Conservation (phyloP, 2,113 vertebrate species). For the Oplegnathus fasciatus region DNA sequence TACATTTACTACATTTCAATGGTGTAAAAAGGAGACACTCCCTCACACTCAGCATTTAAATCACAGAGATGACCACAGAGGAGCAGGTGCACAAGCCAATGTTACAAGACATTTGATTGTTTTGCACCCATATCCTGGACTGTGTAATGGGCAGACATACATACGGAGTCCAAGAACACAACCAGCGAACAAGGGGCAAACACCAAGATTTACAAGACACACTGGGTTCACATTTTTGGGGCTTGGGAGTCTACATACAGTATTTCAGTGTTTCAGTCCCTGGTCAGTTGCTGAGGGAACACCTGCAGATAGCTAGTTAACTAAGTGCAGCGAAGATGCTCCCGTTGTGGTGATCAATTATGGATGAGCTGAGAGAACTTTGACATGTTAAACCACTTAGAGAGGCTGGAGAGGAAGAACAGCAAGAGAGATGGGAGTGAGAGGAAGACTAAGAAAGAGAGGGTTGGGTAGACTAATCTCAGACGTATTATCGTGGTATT, state of each 20-base stretch:
- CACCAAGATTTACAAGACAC: constrained; percentile 72
- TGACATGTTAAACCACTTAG: constrained; percentile 88
- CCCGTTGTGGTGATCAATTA: constrained; percentile 83
- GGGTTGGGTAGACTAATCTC: constrained; percentile 33
- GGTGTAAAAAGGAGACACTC: not conserved
- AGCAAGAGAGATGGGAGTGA: constrained; percentile 59
- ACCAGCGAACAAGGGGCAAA: constrained; percentile 70
- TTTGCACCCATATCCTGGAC: constrained; percentile 58
- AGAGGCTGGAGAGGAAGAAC: constrained; percentile 72
- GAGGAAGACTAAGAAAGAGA: constrained; percentile 51
- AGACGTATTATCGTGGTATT: constrained; percentile 58
- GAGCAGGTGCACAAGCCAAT: constrained; percentile 36
- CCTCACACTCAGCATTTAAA: constrained; percentile 9
- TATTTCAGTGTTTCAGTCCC: constrained; percentile 63
- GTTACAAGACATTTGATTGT: constrained; percentile 69
- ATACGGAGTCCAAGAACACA: constrained; percentile 57
- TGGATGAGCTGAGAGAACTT: constrained; percentile 85
- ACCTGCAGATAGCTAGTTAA: constrained; percentile 85
- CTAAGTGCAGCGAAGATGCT: constrained; percentile 83
- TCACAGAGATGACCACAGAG: constrained; percentile 44
- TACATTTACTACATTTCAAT: not conserved
- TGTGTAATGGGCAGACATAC: constrained; percentile 59
- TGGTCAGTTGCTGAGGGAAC: constrained; percentile 82
- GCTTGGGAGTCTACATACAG: constrained; percentile 53
- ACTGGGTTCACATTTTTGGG: constrained; percentile 69